Evolutionary conservation across 2,888 invertebrate genomes (phyloP).

Genomic region (Cyclophora punctaria): DNA sequence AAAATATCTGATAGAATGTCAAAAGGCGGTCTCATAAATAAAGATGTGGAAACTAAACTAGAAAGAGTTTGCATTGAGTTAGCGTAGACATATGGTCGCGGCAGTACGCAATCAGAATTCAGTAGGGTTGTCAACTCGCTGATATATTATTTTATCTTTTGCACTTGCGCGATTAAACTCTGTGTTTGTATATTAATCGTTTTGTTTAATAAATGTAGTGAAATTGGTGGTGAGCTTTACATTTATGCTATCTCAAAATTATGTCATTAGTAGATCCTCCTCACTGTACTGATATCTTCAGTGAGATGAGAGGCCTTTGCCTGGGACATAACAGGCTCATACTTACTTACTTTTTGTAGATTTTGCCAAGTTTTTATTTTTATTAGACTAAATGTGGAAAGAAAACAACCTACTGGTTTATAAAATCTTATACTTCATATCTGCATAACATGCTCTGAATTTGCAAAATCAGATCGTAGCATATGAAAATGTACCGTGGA

Average conservation of each 20-base stretch:
- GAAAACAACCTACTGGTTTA: too few relatives aligned
- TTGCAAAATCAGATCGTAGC: neutral
- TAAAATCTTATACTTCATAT: too few relatives aligned
- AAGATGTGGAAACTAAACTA: conserved; percentile 31
- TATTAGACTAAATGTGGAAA: too few relatives aligned
- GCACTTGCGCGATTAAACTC: conserved; percentile 5
- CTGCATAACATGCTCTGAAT: too few relatives aligned
- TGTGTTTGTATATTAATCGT: neutral
- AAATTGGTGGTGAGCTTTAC: too few relatives aligned
- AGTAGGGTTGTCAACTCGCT: conserved; percentile 15
- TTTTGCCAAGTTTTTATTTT: too few relatives aligned
- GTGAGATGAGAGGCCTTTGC: too few relatives aligned
- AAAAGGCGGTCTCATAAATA: conserved; percentile 56
- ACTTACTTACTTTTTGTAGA: too few relatives aligned
- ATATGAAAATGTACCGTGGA: conserved; percentile 7
- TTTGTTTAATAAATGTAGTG: neutral
- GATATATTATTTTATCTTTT: conserved; percentile 20
- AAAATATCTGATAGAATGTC: conserved; percentile 48
- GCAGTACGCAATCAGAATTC: conserved; percentile 58
- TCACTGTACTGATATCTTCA: too few relatives aligned
- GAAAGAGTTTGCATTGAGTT: conserved; percentile 5
- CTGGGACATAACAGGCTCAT: too few relatives aligned
- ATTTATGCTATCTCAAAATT: too few relatives aligned
- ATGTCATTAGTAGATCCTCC: too few relatives aligned
- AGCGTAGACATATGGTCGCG: conserved; percentile 42